phyloP scores from a whole-genome alignment of 2,113 vertebrate species.

The Myrmecobius fasciatus region DNA sequence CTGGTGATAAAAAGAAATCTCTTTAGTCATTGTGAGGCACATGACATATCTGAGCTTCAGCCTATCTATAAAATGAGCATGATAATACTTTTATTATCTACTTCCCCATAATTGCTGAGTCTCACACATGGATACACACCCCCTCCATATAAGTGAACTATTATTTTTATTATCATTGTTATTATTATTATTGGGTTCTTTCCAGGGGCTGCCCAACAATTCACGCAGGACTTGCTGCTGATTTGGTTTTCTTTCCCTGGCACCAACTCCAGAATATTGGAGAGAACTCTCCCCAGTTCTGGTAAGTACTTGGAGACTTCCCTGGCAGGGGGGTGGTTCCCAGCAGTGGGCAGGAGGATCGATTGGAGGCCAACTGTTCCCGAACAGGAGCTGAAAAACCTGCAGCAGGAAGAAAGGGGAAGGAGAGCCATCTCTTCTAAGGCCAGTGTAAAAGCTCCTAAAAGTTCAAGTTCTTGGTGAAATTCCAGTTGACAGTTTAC shows the following conservation, averaged over 20 bases:
- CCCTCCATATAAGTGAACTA: background rate
- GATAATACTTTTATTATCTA: background rate
- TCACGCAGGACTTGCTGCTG: background rate
- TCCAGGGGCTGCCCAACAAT: background rate
- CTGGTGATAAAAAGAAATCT: background rate
- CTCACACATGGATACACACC: background rate
- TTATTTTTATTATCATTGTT: background rate
- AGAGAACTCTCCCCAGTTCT: background rate
- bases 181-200: background rate
- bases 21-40: background rate
- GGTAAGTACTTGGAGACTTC: constrained; percentile 1
- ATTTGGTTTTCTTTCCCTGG: background rate
- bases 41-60: background rate
- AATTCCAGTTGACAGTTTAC: background rate
- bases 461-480: background rate
- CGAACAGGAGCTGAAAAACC: background rate
- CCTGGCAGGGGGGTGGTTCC: background rate
- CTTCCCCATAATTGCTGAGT: background rate
- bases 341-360: background rate
- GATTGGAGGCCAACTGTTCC: background rate
- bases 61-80: background rate
- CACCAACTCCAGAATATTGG: background rate
- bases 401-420: background rate
- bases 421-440: background rate
- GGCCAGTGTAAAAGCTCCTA: background rate